These are phyloP conservation scores for Glyptemys insculpta DNA, from an alignment of 2,797 vertebrate genomes.

Conservation along the genomic window DNA sequence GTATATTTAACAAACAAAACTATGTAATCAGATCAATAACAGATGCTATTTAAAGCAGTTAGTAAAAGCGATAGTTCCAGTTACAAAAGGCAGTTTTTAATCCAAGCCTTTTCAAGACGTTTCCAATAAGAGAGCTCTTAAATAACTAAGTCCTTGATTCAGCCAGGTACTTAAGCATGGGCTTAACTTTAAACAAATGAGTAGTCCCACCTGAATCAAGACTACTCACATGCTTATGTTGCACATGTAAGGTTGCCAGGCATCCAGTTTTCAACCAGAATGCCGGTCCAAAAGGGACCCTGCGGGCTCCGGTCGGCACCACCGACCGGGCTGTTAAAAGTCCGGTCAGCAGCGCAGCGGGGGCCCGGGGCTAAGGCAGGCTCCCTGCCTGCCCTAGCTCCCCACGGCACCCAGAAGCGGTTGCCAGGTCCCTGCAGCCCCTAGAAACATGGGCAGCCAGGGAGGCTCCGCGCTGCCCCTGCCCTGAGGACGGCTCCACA, in stretches of 20 bases:
- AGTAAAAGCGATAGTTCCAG: slow-evolving; percentile 56
- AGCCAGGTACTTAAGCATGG: not conserved
- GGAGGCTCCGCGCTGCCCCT: too few species aligned
- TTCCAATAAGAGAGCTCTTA: not conserved
- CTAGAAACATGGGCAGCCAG: too few species aligned
- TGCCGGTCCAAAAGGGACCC: too few species aligned
- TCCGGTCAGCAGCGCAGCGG: too few species aligned
- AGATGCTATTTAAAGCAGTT: slow-evolving; percentile 40
- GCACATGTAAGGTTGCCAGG: not conserved
- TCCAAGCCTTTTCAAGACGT: slow-evolving; percentile 61
- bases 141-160: not conserved
- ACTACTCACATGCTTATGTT: not conserved
- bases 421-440: too few species aligned
- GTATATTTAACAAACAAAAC: not conserved
- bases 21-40: not conserved
- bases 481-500: too few species aligned
- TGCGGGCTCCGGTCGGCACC: too few species aligned
- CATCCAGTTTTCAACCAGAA: too few species aligned
- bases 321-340: too few species aligned
- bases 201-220: not conserved
- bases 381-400: too few species aligned
- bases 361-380: too few species aligned
- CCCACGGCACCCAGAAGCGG: too few species aligned
- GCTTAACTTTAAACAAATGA: not conserved
- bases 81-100: slow-evolving; percentile 80